Conservation (phyloP, 2,113 vertebrate genomes). For the Pterocles orientalis region DNA sequence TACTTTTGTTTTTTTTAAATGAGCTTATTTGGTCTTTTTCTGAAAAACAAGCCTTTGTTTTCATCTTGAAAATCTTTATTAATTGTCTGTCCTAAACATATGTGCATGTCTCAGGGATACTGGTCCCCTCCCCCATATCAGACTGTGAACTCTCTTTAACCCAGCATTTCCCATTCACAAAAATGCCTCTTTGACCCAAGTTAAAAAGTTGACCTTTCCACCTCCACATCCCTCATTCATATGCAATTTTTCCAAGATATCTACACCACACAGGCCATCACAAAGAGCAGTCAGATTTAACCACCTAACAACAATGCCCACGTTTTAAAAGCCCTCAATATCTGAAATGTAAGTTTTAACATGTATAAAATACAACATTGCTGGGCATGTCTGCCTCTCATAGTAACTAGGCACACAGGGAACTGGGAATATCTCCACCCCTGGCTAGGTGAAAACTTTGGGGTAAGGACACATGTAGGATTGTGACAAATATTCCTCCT, state of each 20-base stretch:
- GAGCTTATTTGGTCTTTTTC: not conserved
- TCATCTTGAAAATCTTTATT: not conserved
- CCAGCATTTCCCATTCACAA: not conserved
- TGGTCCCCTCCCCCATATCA: not conserved
- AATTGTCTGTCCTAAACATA: not conserved
- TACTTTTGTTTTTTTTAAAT: fast-evolving
- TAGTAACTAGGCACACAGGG: not conserved
- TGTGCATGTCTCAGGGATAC: not conserved
- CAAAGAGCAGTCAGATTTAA: not conserved
- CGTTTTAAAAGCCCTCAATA: not conserved
- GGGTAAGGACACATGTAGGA: not conserved
- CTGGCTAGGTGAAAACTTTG: not conserved
- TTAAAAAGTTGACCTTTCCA: constrained; percentile 26
- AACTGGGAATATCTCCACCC: not conserved
- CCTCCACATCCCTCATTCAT: not conserved
- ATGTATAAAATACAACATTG: not conserved
- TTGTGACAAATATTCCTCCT: not conserved
- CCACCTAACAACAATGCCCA: not conserved
- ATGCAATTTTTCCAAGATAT: not conserved
- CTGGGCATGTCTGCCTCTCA: not conserved
- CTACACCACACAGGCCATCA: not conserved
- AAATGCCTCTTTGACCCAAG: not conserved
- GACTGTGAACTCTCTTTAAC: constrained; percentile 49
- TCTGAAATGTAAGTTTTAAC: not conserved
- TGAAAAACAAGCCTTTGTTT: not conserved